Percentiles rank a stretch among this genome's conserved stretches.
Conservation (phyloP, 2,888 invertebrate species). For the Elmis aenea region DNA sequence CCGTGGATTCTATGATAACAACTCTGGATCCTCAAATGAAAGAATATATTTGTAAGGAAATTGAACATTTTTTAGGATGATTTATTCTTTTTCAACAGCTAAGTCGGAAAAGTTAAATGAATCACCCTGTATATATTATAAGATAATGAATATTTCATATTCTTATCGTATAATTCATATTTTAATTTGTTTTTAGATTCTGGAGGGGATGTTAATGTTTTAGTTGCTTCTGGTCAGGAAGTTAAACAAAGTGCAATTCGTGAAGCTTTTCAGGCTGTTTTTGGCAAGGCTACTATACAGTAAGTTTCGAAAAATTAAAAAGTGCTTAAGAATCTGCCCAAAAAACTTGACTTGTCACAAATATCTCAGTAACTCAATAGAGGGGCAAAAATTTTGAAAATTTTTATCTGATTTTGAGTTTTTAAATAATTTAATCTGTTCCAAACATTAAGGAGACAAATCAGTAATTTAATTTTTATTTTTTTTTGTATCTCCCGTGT, state of each 20-base stretch:
- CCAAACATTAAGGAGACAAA: no score
- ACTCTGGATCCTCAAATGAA: slow-evolving; percentile 88
- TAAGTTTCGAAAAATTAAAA: no score
- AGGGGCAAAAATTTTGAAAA: background rate
- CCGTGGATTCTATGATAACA: slow-evolving; percentile 80
- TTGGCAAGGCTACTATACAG: slow-evolving; percentile 76
- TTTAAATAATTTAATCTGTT: no score
- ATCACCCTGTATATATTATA: slow-evolving; percentile 1
- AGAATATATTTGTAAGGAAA: slow-evolving; percentile 77
- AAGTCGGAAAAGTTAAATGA: slow-evolving; percentile 2
- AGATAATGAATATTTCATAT: slow-evolving; percentile 6
- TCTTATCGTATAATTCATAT: slow-evolving; percentile 5
- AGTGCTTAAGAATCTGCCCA: background rate
- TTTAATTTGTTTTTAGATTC: no score
- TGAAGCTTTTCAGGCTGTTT: slow-evolving; percentile 74
- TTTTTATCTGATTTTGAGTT: background rate
- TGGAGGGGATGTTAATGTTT: slow-evolving; percentile 70
- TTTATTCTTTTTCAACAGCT: slow-evolving; percentile 7
- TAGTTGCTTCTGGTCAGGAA: slow-evolving; percentile 74
- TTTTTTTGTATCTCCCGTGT: no score
- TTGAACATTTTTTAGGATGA: slow-evolving; percentile 10
- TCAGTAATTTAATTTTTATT: background rate
- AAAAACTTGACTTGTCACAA: background rate
- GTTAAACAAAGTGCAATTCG: slow-evolving; percentile 69
- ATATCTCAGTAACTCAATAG: background rate